Evolutionary conservation across 92 coral and sea anemone species (phyloP).

Genomic region (Epizoanthus illoricatus): DNA sequence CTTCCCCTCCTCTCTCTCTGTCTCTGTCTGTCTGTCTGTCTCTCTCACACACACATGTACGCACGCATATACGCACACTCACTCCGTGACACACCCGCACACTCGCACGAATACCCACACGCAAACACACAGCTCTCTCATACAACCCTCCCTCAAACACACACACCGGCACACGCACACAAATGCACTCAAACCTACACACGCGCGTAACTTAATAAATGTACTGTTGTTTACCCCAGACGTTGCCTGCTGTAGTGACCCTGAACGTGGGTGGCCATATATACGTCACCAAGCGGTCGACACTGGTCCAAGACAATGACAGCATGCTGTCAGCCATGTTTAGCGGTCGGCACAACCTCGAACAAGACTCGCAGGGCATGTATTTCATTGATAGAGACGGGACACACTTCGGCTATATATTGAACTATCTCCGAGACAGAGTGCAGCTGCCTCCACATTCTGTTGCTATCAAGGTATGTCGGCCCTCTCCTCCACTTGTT

Average conservation of each 20-base stretch:
- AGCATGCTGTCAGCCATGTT: conserved; percentile 95
- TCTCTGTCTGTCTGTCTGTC: too few relatives aligned
- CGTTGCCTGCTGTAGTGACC: conserved; percentile 74
- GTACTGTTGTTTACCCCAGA: conserved; percentile 6
- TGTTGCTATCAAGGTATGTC: conserved; percentile 70
- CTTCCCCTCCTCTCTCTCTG: too few relatives aligned
- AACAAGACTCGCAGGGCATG: conserved; percentile 84
- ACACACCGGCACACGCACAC: too few relatives aligned
- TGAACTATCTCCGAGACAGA: conserved; percentile 82
- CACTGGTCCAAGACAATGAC: conserved; percentile 76
- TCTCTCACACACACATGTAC: too few relatives aligned
- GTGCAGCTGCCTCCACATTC: conserved; percentile 71
- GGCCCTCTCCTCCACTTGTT: not conserved
- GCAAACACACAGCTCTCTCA: too few relatives aligned
- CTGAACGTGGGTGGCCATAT: conserved; percentile 88
- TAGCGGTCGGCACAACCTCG: conserved; percentile 83
- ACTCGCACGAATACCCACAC: too few relatives aligned
- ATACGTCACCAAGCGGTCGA: conserved; percentile 80
- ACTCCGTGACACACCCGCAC: too few relatives aligned
- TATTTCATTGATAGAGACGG: conserved; percentile 97
- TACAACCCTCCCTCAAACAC: too few relatives aligned
- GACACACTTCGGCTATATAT: conserved; percentile 66
- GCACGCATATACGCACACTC: too few relatives aligned
- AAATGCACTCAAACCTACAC: too few relatives aligned
- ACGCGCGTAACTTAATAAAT: too few relatives aligned